Evolutionary conservation across 2,888 invertebrate genomes (phyloP).

Genomic region (Trichogramma evanescens): DNA sequence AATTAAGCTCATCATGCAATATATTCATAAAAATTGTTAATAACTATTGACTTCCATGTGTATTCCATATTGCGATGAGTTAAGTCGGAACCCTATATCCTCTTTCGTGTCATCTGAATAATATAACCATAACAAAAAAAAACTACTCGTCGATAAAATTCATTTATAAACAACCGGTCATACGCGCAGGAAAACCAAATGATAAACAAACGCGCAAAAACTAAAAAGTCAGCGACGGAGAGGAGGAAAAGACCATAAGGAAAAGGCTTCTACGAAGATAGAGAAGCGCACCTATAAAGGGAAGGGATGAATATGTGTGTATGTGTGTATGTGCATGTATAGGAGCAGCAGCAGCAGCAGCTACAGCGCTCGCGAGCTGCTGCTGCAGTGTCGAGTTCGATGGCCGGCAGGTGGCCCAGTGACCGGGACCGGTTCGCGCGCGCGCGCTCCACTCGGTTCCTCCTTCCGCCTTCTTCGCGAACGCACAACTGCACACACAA

Average conservation of each 20-base stretch:
- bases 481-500: slow-evolving; percentile 43
- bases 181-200: background rate
- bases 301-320: background rate
- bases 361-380: slow-evolving; percentile 16
- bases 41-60: too few relatives aligned
- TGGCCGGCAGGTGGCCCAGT: slow-evolving; percentile 48
- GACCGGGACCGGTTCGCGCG: slow-evolving; percentile 47
- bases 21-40: too few relatives aligned
- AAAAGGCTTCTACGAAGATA: background rate
- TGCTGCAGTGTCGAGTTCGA: slow-evolving; percentile 37
- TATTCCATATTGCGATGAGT: too few relatives aligned
- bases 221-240: slow-evolving; percentile 6
- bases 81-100: too few relatives aligned
- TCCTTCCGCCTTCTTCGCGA: slow-evolving; percentile 49
- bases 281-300: slow-evolving; percentile 1
- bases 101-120: too few relatives aligned
- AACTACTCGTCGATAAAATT: too few relatives aligned
- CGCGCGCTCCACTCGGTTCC: slow-evolving; percentile 33
- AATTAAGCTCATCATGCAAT: too few relatives aligned
- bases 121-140: too few relatives aligned
- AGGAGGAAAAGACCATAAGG: slow-evolving; percentile 1
- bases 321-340: background rate
- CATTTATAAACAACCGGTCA: background rate
- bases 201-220: too few relatives aligned
- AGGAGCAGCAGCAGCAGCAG: background rate